Evolutionary conservation across 2,888 invertebrate species (phyloP).

Genomic region (Aporophyla lueneburgensis): DNA sequence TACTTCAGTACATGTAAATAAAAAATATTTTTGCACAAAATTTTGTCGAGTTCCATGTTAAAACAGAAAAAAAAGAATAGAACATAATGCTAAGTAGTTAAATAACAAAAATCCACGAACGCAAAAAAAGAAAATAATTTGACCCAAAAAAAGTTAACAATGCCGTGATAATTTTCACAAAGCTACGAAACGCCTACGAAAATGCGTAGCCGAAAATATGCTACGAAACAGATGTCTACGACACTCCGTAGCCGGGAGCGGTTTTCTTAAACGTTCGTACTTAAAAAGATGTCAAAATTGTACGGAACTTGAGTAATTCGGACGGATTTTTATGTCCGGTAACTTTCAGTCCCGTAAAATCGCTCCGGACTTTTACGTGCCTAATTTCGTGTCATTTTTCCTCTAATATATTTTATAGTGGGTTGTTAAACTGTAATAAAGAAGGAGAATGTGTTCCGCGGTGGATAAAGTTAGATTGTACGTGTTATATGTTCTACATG

Average conservation of each 20-base stretch:
- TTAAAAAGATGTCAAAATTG: constrained; percentile 66
- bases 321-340: constrained; percentile 61
- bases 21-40: neutral
- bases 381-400: constrained; percentile 62
- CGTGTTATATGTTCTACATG: constrained; percentile 26
- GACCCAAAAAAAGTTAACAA: constrained; percentile 58
- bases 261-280: constrained; percentile 58
- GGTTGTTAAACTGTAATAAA: constrained; percentile 60
- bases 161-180: constrained; percentile 56
- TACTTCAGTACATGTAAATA: neutral
- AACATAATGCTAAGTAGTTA: constrained; percentile 41
- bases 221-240: constrained; percentile 65
- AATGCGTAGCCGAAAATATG: constrained; percentile 50
- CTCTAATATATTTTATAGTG: constrained; percentile 62
- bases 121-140: constrained; percentile 27
- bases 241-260: constrained; percentile 60
- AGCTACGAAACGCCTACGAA: constrained; percentile 55
- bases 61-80: constrained; percentile 12
- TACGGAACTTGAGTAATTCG: constrained; percentile 61
- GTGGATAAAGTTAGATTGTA: constrained; percentile 31
- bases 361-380: constrained; percentile 52
- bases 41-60: neutral
- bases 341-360: constrained; percentile 54
- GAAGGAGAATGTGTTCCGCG: constrained; percentile 35
- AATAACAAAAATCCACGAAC: constrained; percentile 41